A percentile compares a stretch with the other conserved stretches of the same genome.
phyloP scores from a whole-genome alignment of 2,888 invertebrate genomes.

The Polietes domitor region DNA sequence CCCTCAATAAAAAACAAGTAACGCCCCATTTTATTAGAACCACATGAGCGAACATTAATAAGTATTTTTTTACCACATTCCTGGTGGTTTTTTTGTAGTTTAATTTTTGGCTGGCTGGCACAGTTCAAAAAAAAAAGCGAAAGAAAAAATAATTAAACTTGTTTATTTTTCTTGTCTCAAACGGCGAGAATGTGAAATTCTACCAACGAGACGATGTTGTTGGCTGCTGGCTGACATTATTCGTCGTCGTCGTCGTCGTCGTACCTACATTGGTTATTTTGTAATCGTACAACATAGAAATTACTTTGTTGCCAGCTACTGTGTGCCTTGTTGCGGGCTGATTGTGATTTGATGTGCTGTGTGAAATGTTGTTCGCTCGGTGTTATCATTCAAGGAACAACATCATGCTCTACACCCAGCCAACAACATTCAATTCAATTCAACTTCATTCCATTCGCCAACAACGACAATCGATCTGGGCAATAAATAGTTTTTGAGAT shows the following conservation, averaged over 20 bases:
- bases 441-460: not conserved
- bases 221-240: not conserved
- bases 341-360: not conserved
- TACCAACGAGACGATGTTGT: not conserved
- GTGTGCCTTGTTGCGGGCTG: not conserved
- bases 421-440: not conserved
- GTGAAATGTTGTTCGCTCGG: not conserved
- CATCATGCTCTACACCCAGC: not conserved
- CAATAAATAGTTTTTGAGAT: too few relatives aligned
- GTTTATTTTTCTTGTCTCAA: not conserved
- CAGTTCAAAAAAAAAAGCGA: not conserved
- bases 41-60: not conserved
- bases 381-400: not conserved
- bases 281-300: slow-evolving; percentile 18
- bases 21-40: slow-evolving; percentile 24
- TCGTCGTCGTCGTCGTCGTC: too few relatives aligned
- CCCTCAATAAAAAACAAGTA: slow-evolving; percentile 11
- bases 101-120: not conserved
- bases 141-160: slow-evolving; percentile 11
- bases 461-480: not conserved
- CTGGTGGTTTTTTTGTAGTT: not conserved
- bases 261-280: slow-evolving; percentile 9
- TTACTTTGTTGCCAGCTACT: slow-evolving; percentile 36
- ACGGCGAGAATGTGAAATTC: not conserved
- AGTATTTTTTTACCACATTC: not conserved